A percentile compares a stretch with the other conserved stretches of the same genome.
phyloP scores from a whole-genome alignment of 1,140 invertebrate genomes.

The Zaprionus vittiger region DNA sequence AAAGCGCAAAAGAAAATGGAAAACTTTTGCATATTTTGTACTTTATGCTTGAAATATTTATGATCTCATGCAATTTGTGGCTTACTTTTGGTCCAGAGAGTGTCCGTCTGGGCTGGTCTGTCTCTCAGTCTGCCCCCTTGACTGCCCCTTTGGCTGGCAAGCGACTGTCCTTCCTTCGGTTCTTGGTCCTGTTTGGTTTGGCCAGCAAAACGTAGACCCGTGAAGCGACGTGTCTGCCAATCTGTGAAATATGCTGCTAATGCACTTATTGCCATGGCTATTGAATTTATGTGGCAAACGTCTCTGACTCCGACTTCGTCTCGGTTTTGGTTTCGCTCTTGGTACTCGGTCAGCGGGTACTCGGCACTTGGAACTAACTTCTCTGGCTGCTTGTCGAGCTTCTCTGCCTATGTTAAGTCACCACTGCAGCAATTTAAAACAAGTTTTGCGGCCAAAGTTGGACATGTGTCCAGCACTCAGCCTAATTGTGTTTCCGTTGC shows the following conservation, averaged over 20 bases:
- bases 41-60: conserved; percentile 83
- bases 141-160: conserved; percentile 6
- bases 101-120: conserved; percentile 42
- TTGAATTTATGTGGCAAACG: conserved; percentile 77
- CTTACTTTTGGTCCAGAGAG: conserved; percentile 73
- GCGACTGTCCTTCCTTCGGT: conserved; percentile 9
- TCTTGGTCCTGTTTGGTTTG: conserved; percentile 27
- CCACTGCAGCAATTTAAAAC: conserved; percentile 58
- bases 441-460: conserved; percentile 43
- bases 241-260: conserved; percentile 83
- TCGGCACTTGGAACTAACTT: not conserved
- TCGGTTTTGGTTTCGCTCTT: not conserved
- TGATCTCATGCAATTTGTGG: conserved; percentile 83
- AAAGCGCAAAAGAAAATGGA: conserved; percentile 59
- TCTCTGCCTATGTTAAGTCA: not conserved
- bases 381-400: conserved; percentile 11
- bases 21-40: conserved; percentile 83
- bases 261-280: conserved; percentile 80
- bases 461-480: conserved; percentile 57
- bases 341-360: not conserved
- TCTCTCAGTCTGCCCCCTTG: conserved; percentile 7
- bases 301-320: conserved; percentile 40
- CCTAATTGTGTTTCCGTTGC: conserved; percentile 66
- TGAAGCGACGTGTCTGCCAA: conserved; percentile 78
- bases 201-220: conserved; percentile 48